Base-by-base conservation (phyloP, 1,140 invertebrate genomes). In the Bombus turneri region DNA sequence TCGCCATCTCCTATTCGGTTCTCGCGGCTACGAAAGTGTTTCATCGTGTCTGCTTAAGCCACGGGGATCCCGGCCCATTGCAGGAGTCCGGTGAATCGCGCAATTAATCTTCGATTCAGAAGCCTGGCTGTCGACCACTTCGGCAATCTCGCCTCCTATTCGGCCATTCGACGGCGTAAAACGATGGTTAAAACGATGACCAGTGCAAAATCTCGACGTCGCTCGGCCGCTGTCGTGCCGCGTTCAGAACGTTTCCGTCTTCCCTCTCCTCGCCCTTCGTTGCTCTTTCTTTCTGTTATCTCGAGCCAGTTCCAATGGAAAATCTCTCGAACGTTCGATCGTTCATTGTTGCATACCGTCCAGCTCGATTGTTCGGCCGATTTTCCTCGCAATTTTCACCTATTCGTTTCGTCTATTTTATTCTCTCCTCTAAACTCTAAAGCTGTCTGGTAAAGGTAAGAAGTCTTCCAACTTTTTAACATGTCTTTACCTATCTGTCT, bases 21-120 rank as follows among this genome's bases (percentile, higher is more conserved):
- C 75, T 66, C 64, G 41, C 62, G 86, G n/a, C 72, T 84, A 34
- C 73, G 81, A 84, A 87, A 87, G 88, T 89, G 88, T 90, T 83
- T 89, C 85, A 79, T 72, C 87, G 87, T 83, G 87, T 87, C 88
- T 89, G 88, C 88, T 89, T 89, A 86, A 90, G 73, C 78, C 59
- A 68, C 66, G 80, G 59, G 80, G 53, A 72, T 75, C 43, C 47
- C 25, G 73, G 37, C 18, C 41, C 62, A 34, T 83, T 76, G 75
- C 71, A 72, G 78, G 31, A 66, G 15, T 34, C 75, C 90, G 75
- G 75, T 90, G 90, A 90, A 91, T 91, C 90, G 90, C 39, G 90
- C 90, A 91, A 91, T 91, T 91, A 91, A 91, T 91, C 90, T 91
- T 90, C 81, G 90, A 91, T 91, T 91, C 90, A 91, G 47, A 80